Base-by-base conservation (phyloP, 2,888 invertebrate species). In the Rhagonycha fulva region DNA sequence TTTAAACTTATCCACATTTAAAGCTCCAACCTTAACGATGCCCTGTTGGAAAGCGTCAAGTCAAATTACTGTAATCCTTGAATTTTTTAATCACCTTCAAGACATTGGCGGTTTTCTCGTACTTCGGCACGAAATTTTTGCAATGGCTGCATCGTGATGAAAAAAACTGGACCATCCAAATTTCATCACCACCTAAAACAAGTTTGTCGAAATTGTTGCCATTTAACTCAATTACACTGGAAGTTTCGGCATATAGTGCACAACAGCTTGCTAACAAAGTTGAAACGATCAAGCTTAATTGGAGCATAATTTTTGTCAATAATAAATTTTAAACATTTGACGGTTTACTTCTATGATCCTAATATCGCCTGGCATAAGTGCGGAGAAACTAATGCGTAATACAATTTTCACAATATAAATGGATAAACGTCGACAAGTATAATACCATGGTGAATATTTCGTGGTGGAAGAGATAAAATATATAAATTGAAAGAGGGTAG, bases 91-190 rank as follows among this genome's bases (percentile, higher is more conserved):
- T 10, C 89, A 95, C 96, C 92, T 97, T 98, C 0, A 99, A 89
- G 0, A 97, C 98, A 80, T 91, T 92, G 1, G 99, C 98, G 70
- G 96, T 94, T 89, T 98, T 98, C 78, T 94, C 93, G 89, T 98
- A 99, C 86, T 98, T 98, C 1, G 98, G 95, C 63, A 94, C 96
- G 63, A 99, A 90, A 78, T 91, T 92, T 87, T 98, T 93, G 88
- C 99, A 96, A 85, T 96, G 96, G 11, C 95, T 96, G 87, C 96
- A 98, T 98, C 98, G 99, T 0, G 98, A 98, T 0, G 98, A 98
- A 87, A 91, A 98, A 88, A 97, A 98, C 85, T 99, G 98, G 1
- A 99, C 96, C 75, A 99, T 88, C 98, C 98, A 99, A 26, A 99
- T 89, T 82, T 94, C 92, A 87, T 98, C 95, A 80, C 96, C 92